Conservation (phyloP, 1,140 invertebrate genomes). For the Neoseiulus cucumeris region DNA sequence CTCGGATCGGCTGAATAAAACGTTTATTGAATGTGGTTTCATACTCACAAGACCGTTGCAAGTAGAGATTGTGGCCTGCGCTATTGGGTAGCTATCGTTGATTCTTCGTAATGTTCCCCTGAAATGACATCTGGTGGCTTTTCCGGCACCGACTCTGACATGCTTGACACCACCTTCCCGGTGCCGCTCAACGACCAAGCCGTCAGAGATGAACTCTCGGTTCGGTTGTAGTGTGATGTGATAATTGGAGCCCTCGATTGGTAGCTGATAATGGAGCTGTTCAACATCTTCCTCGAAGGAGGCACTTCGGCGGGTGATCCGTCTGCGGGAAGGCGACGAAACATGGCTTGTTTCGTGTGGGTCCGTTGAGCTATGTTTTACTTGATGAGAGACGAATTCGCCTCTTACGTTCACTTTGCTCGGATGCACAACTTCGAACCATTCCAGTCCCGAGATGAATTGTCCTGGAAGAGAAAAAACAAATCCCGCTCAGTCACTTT, state of each 20-base stretch:
- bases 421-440: constrained; percentile 6
- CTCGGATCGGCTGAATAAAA: no score
- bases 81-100: background rate
- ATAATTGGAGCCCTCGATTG: background rate
- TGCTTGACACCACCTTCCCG: background rate
- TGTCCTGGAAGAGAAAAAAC: background rate
- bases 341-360: background rate
- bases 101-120: background rate
- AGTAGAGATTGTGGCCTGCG: background rate
- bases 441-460: background rate
- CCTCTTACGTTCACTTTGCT: background rate
- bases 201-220: background rate
- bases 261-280: background rate
- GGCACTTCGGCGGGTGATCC: background rate
- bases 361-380: background rate
- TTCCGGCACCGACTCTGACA: background rate
- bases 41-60: background rate
- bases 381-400: background rate
- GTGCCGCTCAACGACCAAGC: background rate
- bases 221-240: background rate
- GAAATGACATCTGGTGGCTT: background rate
- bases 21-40: no score
- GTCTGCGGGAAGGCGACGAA: background rate
- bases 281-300: background rate
- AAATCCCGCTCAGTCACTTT: no score